Conservation (phyloP, 64 coral and sea anemone genomes). For the Cladopsammia gracilis region DNA sequence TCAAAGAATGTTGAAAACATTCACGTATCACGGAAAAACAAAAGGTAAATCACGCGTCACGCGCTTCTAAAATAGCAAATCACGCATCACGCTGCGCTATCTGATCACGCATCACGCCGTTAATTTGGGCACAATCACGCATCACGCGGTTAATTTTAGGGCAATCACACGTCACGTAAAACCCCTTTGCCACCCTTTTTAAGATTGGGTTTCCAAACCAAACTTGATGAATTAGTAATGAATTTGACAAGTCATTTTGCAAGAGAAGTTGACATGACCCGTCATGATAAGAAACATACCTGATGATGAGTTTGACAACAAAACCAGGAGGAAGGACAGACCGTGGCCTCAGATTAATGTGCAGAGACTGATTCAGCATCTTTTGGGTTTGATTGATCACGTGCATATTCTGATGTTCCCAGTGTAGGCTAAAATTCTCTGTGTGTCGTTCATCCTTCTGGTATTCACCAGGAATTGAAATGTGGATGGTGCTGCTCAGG, state of each 20-base stretch:
- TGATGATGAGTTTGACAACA: conserved; percentile 31
- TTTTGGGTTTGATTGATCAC: conserved; percentile 19
- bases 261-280: not conserved
- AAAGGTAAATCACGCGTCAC: no score
- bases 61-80: no score
- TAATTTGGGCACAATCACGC: no score
- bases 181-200: no score
- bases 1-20: no score
- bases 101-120: no score
- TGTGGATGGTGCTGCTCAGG: conserved; percentile 27
- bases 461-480: conserved; percentile 29
- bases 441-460: not conserved
- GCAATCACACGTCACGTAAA: no score
- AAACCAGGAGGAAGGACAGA: conserved; percentile 15
- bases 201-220: no score
- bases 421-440: conserved; percentile 2
- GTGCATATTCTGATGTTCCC: conserved; percentile 56
- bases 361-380: conserved; percentile 34
- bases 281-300: not conserved
- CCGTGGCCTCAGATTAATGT: conserved; percentile 15
- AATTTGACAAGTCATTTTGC: not conserved
- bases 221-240: no score
- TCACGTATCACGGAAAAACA: no score
- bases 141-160: no score
- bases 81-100: no score